Base-by-base conservation (phyloP, 2,797 vertebrate genomes). In the Acridotheres tristis region DNA sequence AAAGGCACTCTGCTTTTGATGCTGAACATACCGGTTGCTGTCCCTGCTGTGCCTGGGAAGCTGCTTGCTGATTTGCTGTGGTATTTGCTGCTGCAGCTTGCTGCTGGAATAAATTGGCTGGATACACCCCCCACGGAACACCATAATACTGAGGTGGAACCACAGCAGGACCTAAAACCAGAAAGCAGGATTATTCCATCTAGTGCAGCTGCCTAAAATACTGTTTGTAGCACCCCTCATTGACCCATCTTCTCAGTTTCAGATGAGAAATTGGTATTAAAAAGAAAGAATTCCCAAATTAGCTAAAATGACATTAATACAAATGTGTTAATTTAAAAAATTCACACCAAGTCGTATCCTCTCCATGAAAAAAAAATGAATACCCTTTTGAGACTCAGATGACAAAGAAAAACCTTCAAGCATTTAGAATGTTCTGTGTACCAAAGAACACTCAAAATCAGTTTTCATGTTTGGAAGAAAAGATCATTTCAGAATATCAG, bases 91-190 rank as follows among this genome's bases (percentile, higher is more conserved):
- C 98, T 50, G 99, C 98, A 82, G 99, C 98, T 98, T 99, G 99
- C 91, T 99, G 99, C 95, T 99, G 99, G 97, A 99, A 99, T 97
- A 99, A 98, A 97, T 99, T 99, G 96, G 99, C 99, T 69, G 99
- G 99, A 98, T 99, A 99, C 81, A 99, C 99, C 16, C 99, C 99
- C 99, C 99, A 99, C 0, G 99, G 99, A 94, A 99, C 99, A 11
- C 99, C 99, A 1, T 99, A 99, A 98, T 99, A 99, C 97, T 99
- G 99, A 91, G 99, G 99, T 3, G 99, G 99, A 96, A 99, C 99
- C 96, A 99, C 99, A 76, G 99, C 98, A 66, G 99, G 99, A 84
- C 99, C 99, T 99, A 96, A 97, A 91, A 89, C 22, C 84, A 89
- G 72, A 95, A 94, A 88, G 32, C 29, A 40, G 20, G 8, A 65